These are phyloP conservation scores for Sinocyclocheilus grahami DNA, from an alignment of 2,113 vertebrate species.

Conservation along the genomic window DNA sequence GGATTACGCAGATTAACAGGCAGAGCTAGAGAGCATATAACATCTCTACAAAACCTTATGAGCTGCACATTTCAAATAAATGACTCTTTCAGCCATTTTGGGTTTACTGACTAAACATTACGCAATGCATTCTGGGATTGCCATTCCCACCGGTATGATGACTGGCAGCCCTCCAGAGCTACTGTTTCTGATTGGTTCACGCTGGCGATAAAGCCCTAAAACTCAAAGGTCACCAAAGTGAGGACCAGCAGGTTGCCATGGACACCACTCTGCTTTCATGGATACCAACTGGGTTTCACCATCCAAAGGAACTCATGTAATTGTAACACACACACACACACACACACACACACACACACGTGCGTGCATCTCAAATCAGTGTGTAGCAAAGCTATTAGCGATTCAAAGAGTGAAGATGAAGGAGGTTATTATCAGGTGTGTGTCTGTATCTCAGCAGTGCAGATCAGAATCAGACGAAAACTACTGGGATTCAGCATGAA, in stretches of 20 bases:
- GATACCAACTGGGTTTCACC: background rate
- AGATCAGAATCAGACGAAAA: background rate
- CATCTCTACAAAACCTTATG: no score
- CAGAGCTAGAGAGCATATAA: no score
- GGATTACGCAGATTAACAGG: no score
- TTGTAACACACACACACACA: background rate
- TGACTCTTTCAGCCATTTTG: no score
- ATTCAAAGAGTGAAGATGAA: background rate
- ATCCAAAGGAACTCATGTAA: background rate
- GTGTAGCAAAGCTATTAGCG: background rate
- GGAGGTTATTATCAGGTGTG: background rate
- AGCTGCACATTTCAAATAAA: no score
- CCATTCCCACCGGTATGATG: no score
- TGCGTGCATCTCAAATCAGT: background rate
- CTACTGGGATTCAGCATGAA: background rate
- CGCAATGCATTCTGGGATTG: no score
- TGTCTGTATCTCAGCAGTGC: background rate
- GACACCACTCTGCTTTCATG: background rate
- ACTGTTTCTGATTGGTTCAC: background rate
- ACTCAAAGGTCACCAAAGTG: conserved; percentile 2
- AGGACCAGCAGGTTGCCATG: conserved; percentile 8
- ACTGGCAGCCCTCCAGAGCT: background rate
- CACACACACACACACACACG: background rate
- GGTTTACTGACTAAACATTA: no score
- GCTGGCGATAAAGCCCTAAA: background rate